These are phyloP conservation scores for Hormaphis cornu DNA, from an alignment of 1,140 invertebrate genomes.

Conservation along the genomic window DNA sequence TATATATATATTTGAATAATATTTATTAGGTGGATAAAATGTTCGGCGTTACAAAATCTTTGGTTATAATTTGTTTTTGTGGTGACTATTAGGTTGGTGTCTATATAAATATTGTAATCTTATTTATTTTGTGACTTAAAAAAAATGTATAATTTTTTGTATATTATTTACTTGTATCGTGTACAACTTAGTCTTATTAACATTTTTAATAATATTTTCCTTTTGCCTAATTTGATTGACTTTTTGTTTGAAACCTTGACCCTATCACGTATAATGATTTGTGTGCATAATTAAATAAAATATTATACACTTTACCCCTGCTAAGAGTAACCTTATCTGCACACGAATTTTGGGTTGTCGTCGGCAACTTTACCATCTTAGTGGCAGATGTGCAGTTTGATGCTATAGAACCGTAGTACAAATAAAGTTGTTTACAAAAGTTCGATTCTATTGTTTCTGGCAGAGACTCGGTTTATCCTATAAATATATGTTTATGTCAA, in stretches of 20 bases:
- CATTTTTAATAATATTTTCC: conserved; percentile 10
- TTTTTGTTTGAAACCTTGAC: background rate
- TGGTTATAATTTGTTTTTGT: conserved; percentile 23
- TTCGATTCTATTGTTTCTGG: no score
- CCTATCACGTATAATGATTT: no score
- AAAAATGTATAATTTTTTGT: conserved; percentile 27
- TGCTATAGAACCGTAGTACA: no score
- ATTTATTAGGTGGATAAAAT: background rate
- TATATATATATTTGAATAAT: conserved; percentile 2
- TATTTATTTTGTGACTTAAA: conserved; percentile 26
- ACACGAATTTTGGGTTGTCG: no score
- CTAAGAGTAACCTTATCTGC: no score
- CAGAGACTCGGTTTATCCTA: no score
- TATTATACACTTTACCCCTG: no score
- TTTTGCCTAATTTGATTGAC: background rate
- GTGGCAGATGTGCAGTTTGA: no score
- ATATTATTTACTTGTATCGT: conserved; percentile 26
- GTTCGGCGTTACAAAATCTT: background rate
- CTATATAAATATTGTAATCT: conserved; percentile 23
- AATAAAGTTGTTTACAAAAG: no score
- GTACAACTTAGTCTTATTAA: conserved; percentile 6
- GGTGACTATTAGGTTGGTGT: conserved; percentile 25
- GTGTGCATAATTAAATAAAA: no score
- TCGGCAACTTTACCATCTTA: no score
- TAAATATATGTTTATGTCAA: no score